Evolutionary conservation across 2,113 vertebrate species (phyloP).

Genomic region (Stictonetta naevosa): DNA sequence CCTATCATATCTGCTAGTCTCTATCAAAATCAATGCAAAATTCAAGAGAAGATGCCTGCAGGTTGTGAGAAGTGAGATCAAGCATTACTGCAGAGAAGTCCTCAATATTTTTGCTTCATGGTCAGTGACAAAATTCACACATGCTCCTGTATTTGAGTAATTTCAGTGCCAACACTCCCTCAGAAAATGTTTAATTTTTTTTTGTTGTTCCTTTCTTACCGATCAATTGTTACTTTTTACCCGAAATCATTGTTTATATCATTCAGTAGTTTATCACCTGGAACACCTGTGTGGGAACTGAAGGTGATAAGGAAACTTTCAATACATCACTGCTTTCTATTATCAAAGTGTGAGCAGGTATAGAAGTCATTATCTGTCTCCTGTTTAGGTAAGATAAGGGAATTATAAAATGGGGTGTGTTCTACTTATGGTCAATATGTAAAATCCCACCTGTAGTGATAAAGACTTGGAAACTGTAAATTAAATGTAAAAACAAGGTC

Average conservation of each 20-base stretch:
- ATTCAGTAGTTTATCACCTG: constrained; percentile 72
- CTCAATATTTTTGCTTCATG: background rate
- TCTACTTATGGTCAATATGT: constrained; percentile 62
- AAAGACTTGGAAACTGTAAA: constrained; percentile 75
- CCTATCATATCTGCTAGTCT: background rate
- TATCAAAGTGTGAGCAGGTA: constrained; percentile 65
- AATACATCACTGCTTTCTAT: constrained; percentile 57
- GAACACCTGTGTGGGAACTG: constrained; percentile 67
- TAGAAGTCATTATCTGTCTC: constrained; percentile 55
- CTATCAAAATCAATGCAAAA: background rate
- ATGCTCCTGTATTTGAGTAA: background rate
- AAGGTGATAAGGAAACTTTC: constrained; percentile 35
- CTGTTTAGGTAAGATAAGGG: constrained; percentile 79
- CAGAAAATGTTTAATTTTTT: background rate
- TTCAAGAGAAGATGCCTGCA: background rate
- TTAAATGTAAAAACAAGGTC: constrained; percentile 61
- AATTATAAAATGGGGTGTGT: constrained; percentile 72
- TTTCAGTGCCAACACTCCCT: background rate
- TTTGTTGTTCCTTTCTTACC: background rate
- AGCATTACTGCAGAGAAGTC: background rate
- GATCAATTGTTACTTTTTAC: constrained; percentile 28
- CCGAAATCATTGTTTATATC: constrained; percentile 74
- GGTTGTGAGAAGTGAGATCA: background rate
- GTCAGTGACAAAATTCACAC: background rate
- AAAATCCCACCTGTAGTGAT: constrained; percentile 73